Conservation (phyloP, 2,113 vertebrate genomes). For the Corvus hawaiiensis region DNA sequence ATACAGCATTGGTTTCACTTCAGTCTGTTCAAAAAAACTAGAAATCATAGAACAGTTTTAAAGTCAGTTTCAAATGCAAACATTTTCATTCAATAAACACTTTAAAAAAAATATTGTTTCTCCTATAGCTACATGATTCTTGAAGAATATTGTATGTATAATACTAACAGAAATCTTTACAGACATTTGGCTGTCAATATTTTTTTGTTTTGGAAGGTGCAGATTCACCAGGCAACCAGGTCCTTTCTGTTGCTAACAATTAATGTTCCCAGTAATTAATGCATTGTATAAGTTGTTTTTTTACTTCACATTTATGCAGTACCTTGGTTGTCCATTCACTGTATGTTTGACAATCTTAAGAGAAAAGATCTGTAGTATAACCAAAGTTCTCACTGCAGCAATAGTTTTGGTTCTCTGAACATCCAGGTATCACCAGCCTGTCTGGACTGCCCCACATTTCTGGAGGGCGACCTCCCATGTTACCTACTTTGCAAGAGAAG, state of each 20-base stretch:
- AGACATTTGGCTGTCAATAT: not conserved
- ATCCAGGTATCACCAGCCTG: not conserved
- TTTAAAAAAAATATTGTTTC: not conserved
- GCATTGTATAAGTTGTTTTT: not conserved
- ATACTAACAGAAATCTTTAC: not conserved
- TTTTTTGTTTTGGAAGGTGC: not conserved
- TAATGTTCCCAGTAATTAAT: not conserved
- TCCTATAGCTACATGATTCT: not conserved
- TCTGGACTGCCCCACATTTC: not conserved
- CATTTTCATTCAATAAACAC: not conserved
- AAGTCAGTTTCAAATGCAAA: not conserved
- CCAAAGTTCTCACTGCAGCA: not conserved
- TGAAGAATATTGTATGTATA: not conserved
- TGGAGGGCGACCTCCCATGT: not conserved
- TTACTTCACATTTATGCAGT: not conserved
- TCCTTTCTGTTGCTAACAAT: not conserved
- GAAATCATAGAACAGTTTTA: not conserved
- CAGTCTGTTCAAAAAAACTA: not conserved
- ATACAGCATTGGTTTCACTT: not conserved
- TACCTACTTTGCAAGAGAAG: not conserved
- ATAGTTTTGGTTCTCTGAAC: not conserved
- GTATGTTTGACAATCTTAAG: not conserved
- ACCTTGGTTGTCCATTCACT: not conserved
- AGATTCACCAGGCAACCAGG: not conserved
- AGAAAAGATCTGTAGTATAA: not conserved